Evolutionary conservation across 2,113 vertebrate genomes (phyloP), one percentile per base, ranked within the genome.

Genomic region (Forbesichthys papilliferus): DNA sequence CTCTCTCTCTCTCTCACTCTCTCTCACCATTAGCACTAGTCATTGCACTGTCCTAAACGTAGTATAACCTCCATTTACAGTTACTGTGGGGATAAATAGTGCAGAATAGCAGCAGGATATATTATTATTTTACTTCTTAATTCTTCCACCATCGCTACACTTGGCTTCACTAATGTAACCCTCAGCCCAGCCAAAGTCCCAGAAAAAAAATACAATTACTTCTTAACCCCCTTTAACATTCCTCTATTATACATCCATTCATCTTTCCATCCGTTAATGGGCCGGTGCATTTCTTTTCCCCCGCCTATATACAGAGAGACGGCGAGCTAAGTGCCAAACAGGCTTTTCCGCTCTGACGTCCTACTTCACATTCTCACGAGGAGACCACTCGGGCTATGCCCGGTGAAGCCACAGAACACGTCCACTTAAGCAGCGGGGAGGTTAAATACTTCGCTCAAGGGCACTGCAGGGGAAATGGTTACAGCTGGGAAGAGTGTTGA

Each of bases 121-220:
- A 75, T 80, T 73, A 3, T 27, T 27, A 27, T 27, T 27, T 27
- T 27, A 27, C 27, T 27, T 27, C 27, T 27, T 27, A 27, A 27
- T 27, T 27, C 27, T 2, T 27, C 27, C 27, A 27, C 27, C 27
- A 27, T 27, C 27, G 27, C 27, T 27, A 27, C 27, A 27, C 27
- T 27, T 3, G 27, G 27, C 27, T 3, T 27, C 27, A 27, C 27
- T 27, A 27, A 27, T 27, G 27, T 27, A 27, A 3, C 27, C 27
- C 27, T 27, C 27, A 27, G 27, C 27, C 27, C 27, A 80, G 61
- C 64, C 64, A 49, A 49, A 80, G 55, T 62, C 74, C 75, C 65
- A 67, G 9, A 55, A 48, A 55, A 48, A 77, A 51, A 72, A 76
- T 77, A 67, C 78, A 83, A 81, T 82, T 81, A 86, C 73, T 82